Conservation (phyloP, 35 echinoderm and acorn worm genomes). For the Heliocidaris tuberculata region DNA sequence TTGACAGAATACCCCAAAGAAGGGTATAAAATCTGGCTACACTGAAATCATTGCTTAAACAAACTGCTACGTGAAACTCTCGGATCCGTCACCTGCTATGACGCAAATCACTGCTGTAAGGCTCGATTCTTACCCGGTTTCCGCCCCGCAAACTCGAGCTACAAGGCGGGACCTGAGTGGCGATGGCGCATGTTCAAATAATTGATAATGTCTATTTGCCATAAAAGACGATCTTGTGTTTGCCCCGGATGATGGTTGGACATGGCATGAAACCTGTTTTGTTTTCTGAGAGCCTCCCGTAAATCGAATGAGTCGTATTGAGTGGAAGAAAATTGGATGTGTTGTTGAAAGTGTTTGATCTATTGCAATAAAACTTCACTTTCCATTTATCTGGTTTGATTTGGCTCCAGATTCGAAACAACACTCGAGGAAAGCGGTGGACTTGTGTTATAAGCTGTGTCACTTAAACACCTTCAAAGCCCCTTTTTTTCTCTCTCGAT, state of each 20-base stretch:
- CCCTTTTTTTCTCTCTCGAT: background rate
- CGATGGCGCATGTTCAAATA: slow-evolving; percentile 27
- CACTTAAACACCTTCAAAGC: background rate
- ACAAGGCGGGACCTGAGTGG: background rate
- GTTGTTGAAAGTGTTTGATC: slow-evolving; percentile 11
- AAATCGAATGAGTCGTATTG: background rate
- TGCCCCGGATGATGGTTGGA: background rate
- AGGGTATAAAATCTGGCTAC: background rate
- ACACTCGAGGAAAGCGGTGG: background rate
- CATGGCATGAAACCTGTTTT: background rate
- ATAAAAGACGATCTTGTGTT: background rate
- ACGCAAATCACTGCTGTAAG: background rate
- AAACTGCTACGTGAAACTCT: background rate
- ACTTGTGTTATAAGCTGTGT: background rate
- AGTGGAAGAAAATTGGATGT: slow-evolving; percentile 9
- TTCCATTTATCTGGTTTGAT: background rate
- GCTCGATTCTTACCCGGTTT: background rate
- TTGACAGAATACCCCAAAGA: too few relatives aligned
- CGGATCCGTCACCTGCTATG: background rate
- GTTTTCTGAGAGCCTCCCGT: background rate
- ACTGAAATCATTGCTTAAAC: slow-evolving; percentile 8
- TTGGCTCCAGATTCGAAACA: background rate
- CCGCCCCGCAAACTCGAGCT: background rate
- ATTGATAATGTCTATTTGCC: slow-evolving; percentile 34
- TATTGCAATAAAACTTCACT: background rate